Evolutionary conservation across 2,797 vertebrate genomes (phyloP), one percentile per base, ranked within the genome.

Genomic region (Calcarius lapponicus): DNA sequence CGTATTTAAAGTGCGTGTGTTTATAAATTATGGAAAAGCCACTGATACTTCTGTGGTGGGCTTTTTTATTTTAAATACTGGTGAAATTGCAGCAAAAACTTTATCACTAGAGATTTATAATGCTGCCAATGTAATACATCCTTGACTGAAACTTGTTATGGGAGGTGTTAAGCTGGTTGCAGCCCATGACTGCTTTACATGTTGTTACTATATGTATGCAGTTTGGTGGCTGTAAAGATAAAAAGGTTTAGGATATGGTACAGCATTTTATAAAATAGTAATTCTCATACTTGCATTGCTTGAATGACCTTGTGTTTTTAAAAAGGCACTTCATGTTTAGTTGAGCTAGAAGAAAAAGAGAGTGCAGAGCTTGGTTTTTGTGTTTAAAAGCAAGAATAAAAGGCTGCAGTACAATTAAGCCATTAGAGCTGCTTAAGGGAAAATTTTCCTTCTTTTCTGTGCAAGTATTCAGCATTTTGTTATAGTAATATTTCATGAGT

Each of bases 141-240:
- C n/a, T 28, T 93, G 87, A 92, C 48, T 89, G 81, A 83, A 94
- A 79, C 29, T 89, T 93, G 85, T 69, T 81, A 40, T 51, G 51
- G 72, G 54, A 89, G 45, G 45, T 91, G 75, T 73, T 80, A 56
- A 82, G 50, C 80, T 92, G 81, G 17, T 83, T 80, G 50, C 79
- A 58, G 38, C 60, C 78, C 4, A 0, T 89, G 57, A 2, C 72
- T 92, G 47, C 88, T 88, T 67, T 91, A 26, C 7, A 0, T 75
- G 54, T 58, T 57, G n/a, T 72, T 88, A 15, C 56, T 91, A 53
- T 32, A 42, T 65, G 15, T 26, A 2, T 83, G 26, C 36, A 65
- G 45, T 69, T 94, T 28, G 40, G 47, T 89, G 86, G 22, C 79
- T 83, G 7, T 72, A 38, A 43, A 56, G 58, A 60, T 40, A 26